Conservation (phyloP, 2,797 vertebrate genomes). For the Arremon aurantiirostris region DNA sequence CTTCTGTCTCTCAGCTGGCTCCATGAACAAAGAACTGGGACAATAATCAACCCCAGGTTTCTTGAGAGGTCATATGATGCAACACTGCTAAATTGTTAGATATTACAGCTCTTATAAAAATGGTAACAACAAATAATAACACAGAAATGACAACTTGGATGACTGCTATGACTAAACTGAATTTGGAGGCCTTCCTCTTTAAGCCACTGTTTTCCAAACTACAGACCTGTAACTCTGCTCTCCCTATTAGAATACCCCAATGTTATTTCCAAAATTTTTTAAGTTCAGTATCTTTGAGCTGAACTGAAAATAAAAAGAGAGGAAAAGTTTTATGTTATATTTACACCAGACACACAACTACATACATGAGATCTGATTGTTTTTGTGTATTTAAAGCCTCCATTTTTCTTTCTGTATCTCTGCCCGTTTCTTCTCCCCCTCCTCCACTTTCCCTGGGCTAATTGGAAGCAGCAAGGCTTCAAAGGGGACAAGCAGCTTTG, state of each 20-base stretch:
- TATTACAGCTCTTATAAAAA: neutral
- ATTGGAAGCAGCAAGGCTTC: conserved; percentile 13
- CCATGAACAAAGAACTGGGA: neutral
- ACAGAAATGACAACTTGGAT: neutral
- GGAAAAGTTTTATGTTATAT: neutral
- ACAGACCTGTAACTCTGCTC: neutral
- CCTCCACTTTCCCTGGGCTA: neutral
- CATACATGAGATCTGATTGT: neutral
- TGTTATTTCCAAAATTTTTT: neutral
- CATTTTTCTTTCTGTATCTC: neutral
- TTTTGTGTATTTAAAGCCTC: neutral
- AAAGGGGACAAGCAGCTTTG: conserved; percentile 6
- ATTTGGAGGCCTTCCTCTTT: neutral
- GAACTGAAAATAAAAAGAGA: neutral
- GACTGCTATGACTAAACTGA: neutral
- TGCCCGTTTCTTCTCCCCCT: neutral
- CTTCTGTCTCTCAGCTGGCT: neutral
- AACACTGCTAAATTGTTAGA: neutral
- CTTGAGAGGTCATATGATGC: neutral
- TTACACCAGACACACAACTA: neutral
- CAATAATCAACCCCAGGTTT: neutral
- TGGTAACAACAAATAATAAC: neutral
- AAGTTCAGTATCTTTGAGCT: neutral
- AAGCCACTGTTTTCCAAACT: neutral
- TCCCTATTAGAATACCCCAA: neutral